Conservation (phyloP, 1,140 invertebrate genomes). For the Drosophila santomea region DNA sequence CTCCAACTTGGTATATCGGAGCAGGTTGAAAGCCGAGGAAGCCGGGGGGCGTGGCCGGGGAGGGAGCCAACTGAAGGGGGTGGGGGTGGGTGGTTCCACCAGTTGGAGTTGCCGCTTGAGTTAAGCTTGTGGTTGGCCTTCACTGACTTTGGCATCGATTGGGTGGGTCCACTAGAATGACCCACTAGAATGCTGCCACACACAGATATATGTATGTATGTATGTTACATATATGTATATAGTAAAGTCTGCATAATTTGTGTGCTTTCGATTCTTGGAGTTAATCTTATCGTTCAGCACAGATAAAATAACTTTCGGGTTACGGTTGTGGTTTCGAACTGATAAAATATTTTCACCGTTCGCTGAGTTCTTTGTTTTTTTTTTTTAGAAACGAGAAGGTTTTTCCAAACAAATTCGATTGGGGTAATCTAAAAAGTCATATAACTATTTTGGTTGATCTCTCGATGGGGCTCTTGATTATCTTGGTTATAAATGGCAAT, state of each 20-base stretch:
- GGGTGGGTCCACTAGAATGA: conserved; percentile 18
- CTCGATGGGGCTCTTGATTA: conserved; percentile 1
- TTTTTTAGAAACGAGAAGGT: neutral
- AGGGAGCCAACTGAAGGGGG: neutral
- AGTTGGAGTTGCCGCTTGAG: conserved; percentile 42
- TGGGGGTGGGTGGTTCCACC: conserved; percentile 24
- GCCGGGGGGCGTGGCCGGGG: conserved; percentile 6
- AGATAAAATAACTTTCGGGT: conserved; percentile 51
- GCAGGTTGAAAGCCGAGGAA: conserved; percentile 3
- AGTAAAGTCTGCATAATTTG: neutral
- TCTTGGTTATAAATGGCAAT: conserved; percentile 1
- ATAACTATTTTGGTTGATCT: neutral
- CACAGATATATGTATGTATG: no score
- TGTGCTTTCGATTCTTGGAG: conserved; percentile 19
- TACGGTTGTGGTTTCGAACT: conserved; percentile 33
- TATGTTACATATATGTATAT: neutral
- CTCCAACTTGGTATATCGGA: neutral
- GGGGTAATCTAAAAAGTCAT: neutral
- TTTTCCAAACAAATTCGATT: conserved; percentile 7
- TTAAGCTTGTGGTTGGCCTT: conserved; percentile 42
- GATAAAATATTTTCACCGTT: conserved; percentile 41
- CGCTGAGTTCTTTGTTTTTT: neutral
- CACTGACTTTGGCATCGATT: conserved; percentile 32
- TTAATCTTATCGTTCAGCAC: conserved; percentile 43
- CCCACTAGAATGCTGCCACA: conserved; percentile 20